Evolutionary conservation across 2,797 vertebrate genomes (phyloP), one percentile per base, ranked within the genome.

Genomic region (Anguilla anguilla): DNA sequence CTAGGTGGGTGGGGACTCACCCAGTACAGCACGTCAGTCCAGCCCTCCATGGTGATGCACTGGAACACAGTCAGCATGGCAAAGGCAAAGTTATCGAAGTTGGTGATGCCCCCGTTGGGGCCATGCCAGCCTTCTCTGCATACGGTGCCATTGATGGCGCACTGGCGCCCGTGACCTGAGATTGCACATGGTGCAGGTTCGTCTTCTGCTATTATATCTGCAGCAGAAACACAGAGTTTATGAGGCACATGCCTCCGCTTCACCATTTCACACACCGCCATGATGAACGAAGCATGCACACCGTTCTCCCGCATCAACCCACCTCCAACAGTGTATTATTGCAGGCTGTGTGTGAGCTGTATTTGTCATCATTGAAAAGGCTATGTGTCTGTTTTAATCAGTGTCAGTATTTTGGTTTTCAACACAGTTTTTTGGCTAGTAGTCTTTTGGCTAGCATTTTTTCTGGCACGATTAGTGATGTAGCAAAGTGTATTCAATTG

Each of bases 1-100:
- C 6, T 10, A 51, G 87, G 64, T 5, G 31, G 59, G 55, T 15
- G n/a, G 46, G 59, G 53, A 91, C 97, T 97, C 94, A 99, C 98
- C 98, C 98, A 99, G 94, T 99, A 99, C n/a, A 99, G 96, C 67
- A 99, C 98, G 0, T 99, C 98, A 0, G 98, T 99, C 98, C 98
- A 99, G 79, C 98, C 98, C 93, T 99, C 98, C 98, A 99, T 99
- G 87, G 98, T 99, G 92, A 99, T 99, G 89, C 98, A 99, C 95
- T 99, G 98, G 94, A 99, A 99, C 91, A 99, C 98, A 25, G 98
- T 99, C 90, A 99, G 96, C 98, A 99, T 99, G 81, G 98, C 98
- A 91, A 99, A 99, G 88, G 98, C 92, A 93, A 99, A 99, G 91
- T 99, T 99, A 95, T 99, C 98, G 0, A 99, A 99, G 95, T 99